Evolutionary conservation across 2,888 invertebrate genomes (phyloP), one percentile per base, ranked within the genome.

Genomic region (Osedax frankpressi): DNA sequence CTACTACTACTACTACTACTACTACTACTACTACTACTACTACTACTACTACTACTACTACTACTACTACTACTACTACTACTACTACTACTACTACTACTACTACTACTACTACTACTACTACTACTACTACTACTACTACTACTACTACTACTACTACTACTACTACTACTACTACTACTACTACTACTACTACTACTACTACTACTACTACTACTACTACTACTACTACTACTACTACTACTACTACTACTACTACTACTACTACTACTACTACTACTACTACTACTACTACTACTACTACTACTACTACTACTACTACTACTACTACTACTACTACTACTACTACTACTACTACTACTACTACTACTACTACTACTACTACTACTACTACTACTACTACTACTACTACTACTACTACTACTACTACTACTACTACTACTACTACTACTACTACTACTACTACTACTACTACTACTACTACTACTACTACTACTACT

Each of bases 361-460:
- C 72, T 72, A 72, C 72, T 72, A 72, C 72, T 72, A 72, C 72
- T 72, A 72, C 72, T 72, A 72, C 72, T 72, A 72, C 72, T 72
- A 72, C 72, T 72, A 72, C 72, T 72, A 72, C 72, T 72, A 72
- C 72, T 68, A 72, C 72, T 72, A 72, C 72, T 72, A 72, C 72
- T 72, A 72, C 72, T 72, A 72, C 72, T 72, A 72, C 72, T 72
- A 72, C 72, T 72, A 72, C 72, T 72, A 72, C 72, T 72, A 72
- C 72, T 72, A 69, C 72, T 69, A 69, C 72, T 72, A 69, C 72
- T 72, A 69, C 72, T 72, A 69, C 72, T 70, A 69, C 72, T 70
- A 72, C 72, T 72, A 69, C 65, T 72, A 69, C 63, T 69, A 72
- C 72, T 72, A 69, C 72, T 70, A 69, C 72, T 44, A 44, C 44